phyloP scores from a whole-genome alignment of 2,888 invertebrate genomes.

The Drepanosiphum platanoidis region DNA sequence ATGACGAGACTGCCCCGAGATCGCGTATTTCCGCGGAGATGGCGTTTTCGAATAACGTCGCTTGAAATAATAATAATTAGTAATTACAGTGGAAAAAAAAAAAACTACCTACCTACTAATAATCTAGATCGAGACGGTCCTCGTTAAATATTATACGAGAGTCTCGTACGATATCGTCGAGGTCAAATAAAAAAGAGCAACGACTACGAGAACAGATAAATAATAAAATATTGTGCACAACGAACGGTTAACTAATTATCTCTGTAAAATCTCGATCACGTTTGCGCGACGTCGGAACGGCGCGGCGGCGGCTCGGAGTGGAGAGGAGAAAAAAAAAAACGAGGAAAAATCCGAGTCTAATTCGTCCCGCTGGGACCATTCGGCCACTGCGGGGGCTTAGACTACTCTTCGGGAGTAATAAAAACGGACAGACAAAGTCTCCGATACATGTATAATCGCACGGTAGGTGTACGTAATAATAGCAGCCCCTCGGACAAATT shows the following conservation, averaged over 20 bases:
- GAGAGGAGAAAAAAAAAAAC: background rate
- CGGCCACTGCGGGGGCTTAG: constrained; percentile 1
- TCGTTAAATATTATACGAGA: too few relatives aligned
- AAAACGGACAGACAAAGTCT: constrained; percentile 43
- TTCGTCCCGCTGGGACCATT: constrained; percentile 58
- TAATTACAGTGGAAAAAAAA: too few relatives aligned
- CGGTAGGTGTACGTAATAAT: background rate
- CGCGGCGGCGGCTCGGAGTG: background rate
- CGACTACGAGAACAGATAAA: too few relatives aligned
- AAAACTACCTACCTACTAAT: too few relatives aligned
- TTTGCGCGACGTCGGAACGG: background rate
- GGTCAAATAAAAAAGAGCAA: too few relatives aligned
- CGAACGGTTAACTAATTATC: constrained; percentile 39
- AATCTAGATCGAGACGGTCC: too few relatives aligned
- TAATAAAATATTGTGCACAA: background rate
- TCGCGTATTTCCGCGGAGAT: too few relatives aligned
- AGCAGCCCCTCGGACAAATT: constrained; percentile 26
- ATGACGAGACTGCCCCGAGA: too few relatives aligned
- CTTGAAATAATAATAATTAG: too few relatives aligned
- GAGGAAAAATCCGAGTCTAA: constrained; percentile 47
- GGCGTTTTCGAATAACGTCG: too few relatives aligned
- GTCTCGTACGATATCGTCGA: too few relatives aligned
- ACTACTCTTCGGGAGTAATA: constrained; percentile 22
- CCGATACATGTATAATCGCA: background rate
- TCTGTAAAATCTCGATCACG: constrained; percentile 52